These are phyloP conservation scores for Lucifuga dentata DNA, from an alignment of 2,113 vertebrate species.

Conservation along the genomic window DNA sequence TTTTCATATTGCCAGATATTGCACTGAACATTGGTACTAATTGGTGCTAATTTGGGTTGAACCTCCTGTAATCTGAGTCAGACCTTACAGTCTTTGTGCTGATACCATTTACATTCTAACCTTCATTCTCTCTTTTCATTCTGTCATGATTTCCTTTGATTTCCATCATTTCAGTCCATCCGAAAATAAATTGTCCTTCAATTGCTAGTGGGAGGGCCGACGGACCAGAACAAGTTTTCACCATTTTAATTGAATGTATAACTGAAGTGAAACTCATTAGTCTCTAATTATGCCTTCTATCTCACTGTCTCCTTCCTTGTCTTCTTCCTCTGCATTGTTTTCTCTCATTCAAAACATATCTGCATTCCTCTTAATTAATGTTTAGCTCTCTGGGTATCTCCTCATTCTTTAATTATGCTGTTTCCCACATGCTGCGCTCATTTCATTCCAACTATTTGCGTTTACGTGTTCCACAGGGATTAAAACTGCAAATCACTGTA, in stretches of 20 bases:
- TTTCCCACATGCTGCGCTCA: constrained; percentile 56
- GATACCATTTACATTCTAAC: neutral
- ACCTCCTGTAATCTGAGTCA: neutral
- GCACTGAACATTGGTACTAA: neutral
- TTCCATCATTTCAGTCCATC: constrained; percentile 1
- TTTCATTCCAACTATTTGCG: constrained; percentile 51
- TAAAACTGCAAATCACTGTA: constrained; percentile 49
- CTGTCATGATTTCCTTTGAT: neutral
- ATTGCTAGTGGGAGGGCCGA: constrained; percentile 10
- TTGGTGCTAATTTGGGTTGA: neutral
- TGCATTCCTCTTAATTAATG: constrained; percentile 44
- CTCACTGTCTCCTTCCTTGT: neutral
- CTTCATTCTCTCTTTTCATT: neutral
- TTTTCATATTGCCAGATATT: neutral
- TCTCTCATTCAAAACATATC: constrained; percentile 29
- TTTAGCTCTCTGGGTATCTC: constrained; percentile 23
- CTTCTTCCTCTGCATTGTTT: neutral
- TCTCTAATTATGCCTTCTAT: neutral
- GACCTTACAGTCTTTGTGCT: neutral
- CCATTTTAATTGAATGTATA: constrained; percentile 32
- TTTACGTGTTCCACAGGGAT: constrained; percentile 46
- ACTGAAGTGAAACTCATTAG: constrained; percentile 38
- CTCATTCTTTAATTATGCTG: constrained; percentile 57
- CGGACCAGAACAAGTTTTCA: neutral
- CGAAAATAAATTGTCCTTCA: neutral